Base-by-base conservation (phyloP, 2,113 vertebrate species). In the Synodontis membranacea region DNA sequence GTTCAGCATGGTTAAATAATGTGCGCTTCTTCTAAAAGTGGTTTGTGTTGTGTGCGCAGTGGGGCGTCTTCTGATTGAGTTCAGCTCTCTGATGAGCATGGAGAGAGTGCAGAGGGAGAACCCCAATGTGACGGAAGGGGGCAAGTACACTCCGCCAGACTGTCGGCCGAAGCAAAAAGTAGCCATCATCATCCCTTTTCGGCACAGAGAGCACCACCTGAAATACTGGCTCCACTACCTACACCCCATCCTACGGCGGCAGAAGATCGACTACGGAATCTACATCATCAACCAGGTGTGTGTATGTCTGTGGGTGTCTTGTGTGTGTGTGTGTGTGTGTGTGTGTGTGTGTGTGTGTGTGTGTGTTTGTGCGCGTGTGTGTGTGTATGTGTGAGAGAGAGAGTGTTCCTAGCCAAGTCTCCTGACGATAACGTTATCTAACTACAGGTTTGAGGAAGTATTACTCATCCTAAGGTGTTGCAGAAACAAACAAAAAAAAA, bases 151-250 rank as follows among this genome's bases (percentile, higher is more conserved):
- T 0, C 98, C 98, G 0, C 93, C 93, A 0, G 98, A 99, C 94
- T 99, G 98, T 89, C 91, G 94, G 82, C 94, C 98, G 5, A 95
- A 95, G 86, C 97, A 98, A 95, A 98, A 97, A 81, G 97, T 99
- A 93, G 98, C 98, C 80, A 97, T 99, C 88, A 98, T 99, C 94
- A 98, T 99, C 90, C 98, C 98, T 5, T 99, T 99, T 90, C 95
- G 98, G 44, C 97, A 99, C 93, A 96, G 98, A 0, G 98, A 99
- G 82, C 97, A 99, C 91, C 98, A 99, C 88, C 96, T 99, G 6
- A 98, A 97, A 91, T 99, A 98, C 95, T 99, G 98, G 98, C 96
- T 99, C 86, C 98, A 99, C 92, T 99, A 99, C 88, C 93, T 99
- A 89, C 98, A 99, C 92, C 98, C 98, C 23, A 98, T 99, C 90